Base-by-base conservation (phyloP, 2,797 vertebrate genomes). In the Acrocephalus scirpaceus region DNA sequence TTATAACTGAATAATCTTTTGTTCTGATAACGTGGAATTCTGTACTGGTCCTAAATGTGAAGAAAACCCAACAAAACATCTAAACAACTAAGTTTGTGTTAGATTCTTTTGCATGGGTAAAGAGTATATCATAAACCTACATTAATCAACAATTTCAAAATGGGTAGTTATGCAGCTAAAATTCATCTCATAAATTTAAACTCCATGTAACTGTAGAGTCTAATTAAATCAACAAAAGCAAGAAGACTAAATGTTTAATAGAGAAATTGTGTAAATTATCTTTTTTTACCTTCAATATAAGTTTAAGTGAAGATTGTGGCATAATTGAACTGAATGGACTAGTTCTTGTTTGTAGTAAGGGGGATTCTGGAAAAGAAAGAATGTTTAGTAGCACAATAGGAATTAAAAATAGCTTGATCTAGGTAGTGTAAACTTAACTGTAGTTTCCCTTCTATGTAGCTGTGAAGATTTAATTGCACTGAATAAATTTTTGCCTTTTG, bases 141-240 rank as follows among this genome's bases (percentile, higher is more conserved):
- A 66, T 56, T 86, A 77, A 90, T 50, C 40, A 92, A 36, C n/a
- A 64, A 2, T 82, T 87, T 95, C 61, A 69, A 90, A 91, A 84
- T 88, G 19, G 18, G 13, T 61, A 94, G 56, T 74, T 91, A 34
- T 13, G 13, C 53, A n/a, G 42, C 74, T 88, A 77, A 94, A 95
- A 89, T 89, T 85, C 42, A 53, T 25, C 11, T 79, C 38, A 89
- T 87, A 70, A 92, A 82, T 87, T 95, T 90, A 53, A 94, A 65
- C n/a, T 50, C 19, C 17, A 79, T 88, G 7, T 60, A 78, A 60
- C 38, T 60, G 30, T 21, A 20, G 45, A 82, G 30, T 77, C 54
- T 82, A 54, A 50, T 92, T 89, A 83, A 89, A 86, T 69, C 20
- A 89, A 80, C 25, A 85, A 71, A 86, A 67, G 27, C 53, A 74